Evolutionary conservation across 2,113 vertebrate genomes (phyloP).

Genomic region (Varanus salvator): DNA sequence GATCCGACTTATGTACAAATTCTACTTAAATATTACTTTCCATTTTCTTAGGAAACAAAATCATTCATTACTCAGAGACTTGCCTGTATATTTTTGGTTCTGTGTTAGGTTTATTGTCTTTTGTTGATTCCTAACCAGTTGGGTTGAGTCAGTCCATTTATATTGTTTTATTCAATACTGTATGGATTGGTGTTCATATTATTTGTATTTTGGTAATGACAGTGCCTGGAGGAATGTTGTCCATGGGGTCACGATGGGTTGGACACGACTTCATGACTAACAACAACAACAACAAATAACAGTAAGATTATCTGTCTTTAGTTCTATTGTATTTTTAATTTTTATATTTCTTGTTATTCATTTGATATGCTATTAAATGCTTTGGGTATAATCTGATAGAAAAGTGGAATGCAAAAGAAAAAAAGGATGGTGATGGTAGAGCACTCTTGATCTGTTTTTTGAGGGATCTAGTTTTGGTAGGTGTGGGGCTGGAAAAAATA

Average conservation of each 20-base stretch:
- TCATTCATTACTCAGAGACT: no score
- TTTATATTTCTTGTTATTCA: background rate
- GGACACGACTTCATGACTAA: no score
- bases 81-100: background rate
- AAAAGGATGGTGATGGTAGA: background rate
- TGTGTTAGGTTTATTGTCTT: background rate
- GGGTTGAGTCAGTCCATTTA: background rate
- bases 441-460: background rate
- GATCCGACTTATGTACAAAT: no score
- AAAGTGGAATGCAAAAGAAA: background rate
- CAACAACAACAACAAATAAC: background rate
- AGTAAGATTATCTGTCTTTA: background rate
- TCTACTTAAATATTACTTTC: no score
- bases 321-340: background rate
- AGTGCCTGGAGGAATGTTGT: no score
- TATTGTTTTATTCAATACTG: background rate
- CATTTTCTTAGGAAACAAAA: no score
- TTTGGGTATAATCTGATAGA: background rate
- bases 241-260: no score
- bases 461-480: background rate
- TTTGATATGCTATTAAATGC: background rate
- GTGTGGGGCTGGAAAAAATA: background rate
- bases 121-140: background rate
- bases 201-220: background rate
- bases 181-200: no score